Conservation (phyloP, 2,797 vertebrate genomes). For the Xiphorhynchus erythropygius region DNA sequence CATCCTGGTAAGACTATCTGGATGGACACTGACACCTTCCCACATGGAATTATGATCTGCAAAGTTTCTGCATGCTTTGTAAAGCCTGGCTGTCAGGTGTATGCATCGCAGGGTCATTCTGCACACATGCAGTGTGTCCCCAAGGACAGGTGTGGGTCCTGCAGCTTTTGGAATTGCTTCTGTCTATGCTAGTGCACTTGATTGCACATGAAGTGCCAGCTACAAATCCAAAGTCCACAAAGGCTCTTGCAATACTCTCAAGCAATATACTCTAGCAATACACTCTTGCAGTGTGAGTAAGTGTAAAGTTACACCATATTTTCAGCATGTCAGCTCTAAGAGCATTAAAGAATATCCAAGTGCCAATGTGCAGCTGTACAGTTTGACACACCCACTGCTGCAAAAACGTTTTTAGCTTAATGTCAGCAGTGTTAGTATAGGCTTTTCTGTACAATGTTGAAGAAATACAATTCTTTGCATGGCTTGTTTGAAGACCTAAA, state of each 20-base stretch:
- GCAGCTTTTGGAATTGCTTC: neutral
- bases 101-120: fast-evolving
- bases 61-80: neutral
- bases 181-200: fast-evolving
- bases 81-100: neutral
- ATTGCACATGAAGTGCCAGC: neutral
- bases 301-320: neutral
- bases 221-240: neutral
- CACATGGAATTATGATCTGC: fast-evolving
- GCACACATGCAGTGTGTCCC: neutral
- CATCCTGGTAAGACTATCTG: neutral
- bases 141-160: neutral
- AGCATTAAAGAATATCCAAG: neutral
- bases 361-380: neutral
- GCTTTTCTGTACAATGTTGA: neutral
- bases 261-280: too few relatives aligned
- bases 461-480: neutral
- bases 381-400: neutral
- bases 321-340: neutral
- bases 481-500: neutral
- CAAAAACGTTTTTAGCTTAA: neutral
- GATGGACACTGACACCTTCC: neutral
- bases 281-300: neutral
- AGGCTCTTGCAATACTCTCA: neutral
- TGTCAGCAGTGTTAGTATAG: neutral